Conservation (phyloP, 2,113 vertebrate species). For the Gulo gulo region DNA sequence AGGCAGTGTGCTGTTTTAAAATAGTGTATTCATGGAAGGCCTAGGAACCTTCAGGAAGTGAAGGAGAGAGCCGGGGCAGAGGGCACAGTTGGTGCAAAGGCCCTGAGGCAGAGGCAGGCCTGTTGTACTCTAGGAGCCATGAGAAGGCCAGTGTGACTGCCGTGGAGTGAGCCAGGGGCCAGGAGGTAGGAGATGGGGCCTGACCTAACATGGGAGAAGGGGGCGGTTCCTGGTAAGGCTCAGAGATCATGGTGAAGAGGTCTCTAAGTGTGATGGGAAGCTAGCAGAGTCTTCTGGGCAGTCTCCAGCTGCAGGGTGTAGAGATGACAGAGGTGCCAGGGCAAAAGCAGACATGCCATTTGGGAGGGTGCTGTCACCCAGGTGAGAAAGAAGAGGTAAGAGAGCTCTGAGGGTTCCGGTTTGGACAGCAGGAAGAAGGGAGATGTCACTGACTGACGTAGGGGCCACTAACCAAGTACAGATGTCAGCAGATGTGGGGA, state of each 20-base stretch:
- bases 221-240: neutral
- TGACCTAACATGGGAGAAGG: neutral
- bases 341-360: neutral
- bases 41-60: neutral
- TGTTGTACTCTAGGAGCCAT: neutral
- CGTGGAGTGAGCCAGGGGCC: neutral
- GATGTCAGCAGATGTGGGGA: neutral
- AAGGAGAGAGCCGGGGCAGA: neutral
- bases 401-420: neutral
- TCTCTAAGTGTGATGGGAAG: rapidly evolving
- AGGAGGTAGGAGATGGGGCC: neutral
- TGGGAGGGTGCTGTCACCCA: neutral
- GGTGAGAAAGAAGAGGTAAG: neutral
- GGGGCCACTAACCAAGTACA: too few relatives aligned
- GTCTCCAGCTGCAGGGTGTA: neutral
- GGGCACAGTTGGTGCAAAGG: neutral
- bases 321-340: neutral
- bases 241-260: rapidly evolving
- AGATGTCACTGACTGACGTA: too few relatives aligned
- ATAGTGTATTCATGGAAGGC: neutral
- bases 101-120: neutral
- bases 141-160: neutral
- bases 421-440: neutral
- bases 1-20: neutral
- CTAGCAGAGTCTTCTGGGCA: neutral